Conservation (phyloP, 2,797 vertebrate species). For the Chanos chanos region DNA sequence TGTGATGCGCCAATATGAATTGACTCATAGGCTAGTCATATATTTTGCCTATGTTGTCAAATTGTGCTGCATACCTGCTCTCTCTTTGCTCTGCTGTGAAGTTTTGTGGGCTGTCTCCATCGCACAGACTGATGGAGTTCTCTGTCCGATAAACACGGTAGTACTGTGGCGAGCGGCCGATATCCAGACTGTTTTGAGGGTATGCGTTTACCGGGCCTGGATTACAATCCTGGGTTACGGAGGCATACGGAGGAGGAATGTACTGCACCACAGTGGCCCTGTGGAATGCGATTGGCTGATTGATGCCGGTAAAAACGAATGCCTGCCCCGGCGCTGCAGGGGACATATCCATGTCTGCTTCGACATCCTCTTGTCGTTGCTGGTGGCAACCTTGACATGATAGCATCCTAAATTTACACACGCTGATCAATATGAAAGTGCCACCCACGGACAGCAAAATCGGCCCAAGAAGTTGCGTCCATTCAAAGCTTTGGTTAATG, state of each 20-base stretch:
- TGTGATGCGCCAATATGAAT: no score
- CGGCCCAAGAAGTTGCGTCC: constrained; percentile 80
- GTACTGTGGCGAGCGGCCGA: constrained; percentile 68
- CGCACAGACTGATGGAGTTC: constrained; percentile 57
- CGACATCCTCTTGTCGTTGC: constrained; percentile 54
- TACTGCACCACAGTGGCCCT: constrained; percentile 69
- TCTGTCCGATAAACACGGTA: constrained; percentile 60
- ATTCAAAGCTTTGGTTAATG: constrained; percentile 59
- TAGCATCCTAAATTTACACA: constrained; percentile 75
- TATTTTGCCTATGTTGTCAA: no score
- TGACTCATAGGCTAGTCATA: no score
- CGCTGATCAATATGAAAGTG: constrained; percentile 75
- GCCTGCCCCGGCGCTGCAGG: constrained; percentile 57
- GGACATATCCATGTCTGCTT: constrained; percentile 50
- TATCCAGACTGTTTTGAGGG: no score
- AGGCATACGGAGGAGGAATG: constrained; percentile 64
- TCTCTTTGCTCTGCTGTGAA: constrained; percentile 29
- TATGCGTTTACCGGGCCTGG: constrained; percentile 24
- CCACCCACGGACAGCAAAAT: constrained; percentile 76
- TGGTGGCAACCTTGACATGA: constrained; percentile 65
- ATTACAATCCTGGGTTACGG: constrained; percentile 52
- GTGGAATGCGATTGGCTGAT: constrained; percentile 73
- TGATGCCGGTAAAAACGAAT: constrained; percentile 73
- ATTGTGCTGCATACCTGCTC: constrained; percentile 66
- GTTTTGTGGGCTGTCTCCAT: constrained; percentile 22